phyloP scores from a whole-genome alignment of 2,113 vertebrate species.

The Megatriorchis doriae region DNA sequence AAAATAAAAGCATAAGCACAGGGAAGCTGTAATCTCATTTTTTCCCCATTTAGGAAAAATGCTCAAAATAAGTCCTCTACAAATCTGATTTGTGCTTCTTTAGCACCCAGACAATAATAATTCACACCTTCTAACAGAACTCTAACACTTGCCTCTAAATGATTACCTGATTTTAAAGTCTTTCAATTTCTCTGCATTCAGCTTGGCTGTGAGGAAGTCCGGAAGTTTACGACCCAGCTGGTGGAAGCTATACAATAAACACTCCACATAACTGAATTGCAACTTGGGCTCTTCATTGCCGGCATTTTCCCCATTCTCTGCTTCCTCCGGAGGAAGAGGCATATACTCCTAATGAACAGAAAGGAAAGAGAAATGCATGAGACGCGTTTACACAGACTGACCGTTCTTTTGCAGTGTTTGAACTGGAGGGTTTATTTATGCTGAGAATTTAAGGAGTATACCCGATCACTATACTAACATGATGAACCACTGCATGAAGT shows the following conservation, averaged over 20 bases:
- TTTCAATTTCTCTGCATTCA: conserved; percentile 92
- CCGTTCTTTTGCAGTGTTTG: background rate
- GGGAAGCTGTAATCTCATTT: background rate
- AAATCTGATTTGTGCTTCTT: background rate
- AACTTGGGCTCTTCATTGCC: conserved; percentile 91
- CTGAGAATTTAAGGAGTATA: background rate
- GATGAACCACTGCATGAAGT: background rate
- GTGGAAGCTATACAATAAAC: conserved; percentile 93
- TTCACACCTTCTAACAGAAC: background rate
- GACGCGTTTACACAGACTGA: background rate
- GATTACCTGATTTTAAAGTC: conserved; percentile 96
- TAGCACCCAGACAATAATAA: background rate
- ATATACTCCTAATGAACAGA: conserved; percentile 85
- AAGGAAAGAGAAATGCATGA: background rate
- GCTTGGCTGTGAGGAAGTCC: conserved; percentile 93
- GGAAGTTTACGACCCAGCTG: conserved; percentile 95
- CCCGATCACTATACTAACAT: background rate
- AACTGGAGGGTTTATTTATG: background rate
- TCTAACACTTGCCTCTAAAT: background rate
- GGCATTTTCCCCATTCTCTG: conserved; percentile 92
- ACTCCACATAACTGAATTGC: conserved; percentile 98
- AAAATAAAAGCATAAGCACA: background rate
- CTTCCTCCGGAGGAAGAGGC: conserved; percentile 95
- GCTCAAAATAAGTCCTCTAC: background rate
- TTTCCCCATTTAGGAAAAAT: background rate